Percentiles rank a stretch among this genome's conserved stretches.
Evolutionary conservation across 2,113 vertebrate species (phyloP).

Genomic region (Bubo blakistoni): DNA sequence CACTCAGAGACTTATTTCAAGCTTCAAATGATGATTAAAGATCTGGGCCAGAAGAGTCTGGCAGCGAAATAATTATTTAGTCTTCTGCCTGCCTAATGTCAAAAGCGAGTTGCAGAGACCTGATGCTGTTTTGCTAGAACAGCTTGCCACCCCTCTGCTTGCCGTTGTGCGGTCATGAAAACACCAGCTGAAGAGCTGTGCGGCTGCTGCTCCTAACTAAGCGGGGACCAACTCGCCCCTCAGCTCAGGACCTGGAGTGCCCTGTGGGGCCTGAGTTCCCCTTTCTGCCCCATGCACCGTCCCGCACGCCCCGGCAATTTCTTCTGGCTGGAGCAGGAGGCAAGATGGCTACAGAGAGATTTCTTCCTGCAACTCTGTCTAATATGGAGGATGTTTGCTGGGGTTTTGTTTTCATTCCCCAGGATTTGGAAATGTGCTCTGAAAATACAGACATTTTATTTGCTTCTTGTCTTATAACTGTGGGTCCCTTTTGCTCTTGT

Average conservation of each 20-base stretch:
- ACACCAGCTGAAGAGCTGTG: neutral
- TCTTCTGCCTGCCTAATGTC: neutral
- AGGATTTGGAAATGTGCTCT: neutral
- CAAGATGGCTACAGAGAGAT: neutral
- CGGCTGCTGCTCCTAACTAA: accelerated
- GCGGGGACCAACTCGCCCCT: neutral
- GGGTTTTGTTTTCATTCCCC: neutral
- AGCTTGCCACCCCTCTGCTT: constrained; percentile 17
- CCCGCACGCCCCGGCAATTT: accelerated
- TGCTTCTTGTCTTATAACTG: neutral
- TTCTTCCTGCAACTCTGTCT: neutral
- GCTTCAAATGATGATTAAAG: neutral
- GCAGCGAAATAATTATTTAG: neutral
- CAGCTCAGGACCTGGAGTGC: neutral
- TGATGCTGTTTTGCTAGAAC: neutral
- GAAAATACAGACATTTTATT: neutral
- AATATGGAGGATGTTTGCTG: too few species aligned
- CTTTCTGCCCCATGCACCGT: neutral
- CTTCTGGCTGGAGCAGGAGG: neutral
- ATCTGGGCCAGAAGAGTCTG: neutral
- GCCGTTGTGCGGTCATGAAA: neutral
- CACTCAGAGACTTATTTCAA: neutral
- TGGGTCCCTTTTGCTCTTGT: neutral
- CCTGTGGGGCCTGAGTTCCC: neutral
- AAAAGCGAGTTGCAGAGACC: neutral